A percentile compares a stretch with the other conserved stretches of the same genome.
Conservation (phyloP, 2,888 invertebrate species). For the Dysmachus trigonus region DNA sequence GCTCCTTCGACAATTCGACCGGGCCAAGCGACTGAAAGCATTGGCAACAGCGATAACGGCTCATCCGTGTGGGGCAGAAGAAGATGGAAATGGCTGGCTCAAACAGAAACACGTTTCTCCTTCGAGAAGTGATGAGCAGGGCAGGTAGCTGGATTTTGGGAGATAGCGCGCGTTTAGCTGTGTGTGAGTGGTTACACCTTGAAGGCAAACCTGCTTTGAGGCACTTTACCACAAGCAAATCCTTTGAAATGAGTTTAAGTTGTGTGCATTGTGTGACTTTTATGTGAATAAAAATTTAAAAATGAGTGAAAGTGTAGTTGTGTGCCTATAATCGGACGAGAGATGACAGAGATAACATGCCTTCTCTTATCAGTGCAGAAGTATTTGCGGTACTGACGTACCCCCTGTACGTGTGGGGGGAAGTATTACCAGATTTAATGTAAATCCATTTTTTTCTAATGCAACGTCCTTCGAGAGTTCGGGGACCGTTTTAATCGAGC, state of each 20-base stretch:
- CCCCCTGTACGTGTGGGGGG: not conserved
- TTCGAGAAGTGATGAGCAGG: not conserved
- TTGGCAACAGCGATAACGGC: not conserved
- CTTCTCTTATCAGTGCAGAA: not conserved
- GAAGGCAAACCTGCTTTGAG: not conserved
- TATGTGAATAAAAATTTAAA: not conserved
- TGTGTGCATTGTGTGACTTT: not conserved
- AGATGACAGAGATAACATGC: not conserved
- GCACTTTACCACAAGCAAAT: not conserved
- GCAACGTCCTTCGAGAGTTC: not conserved
- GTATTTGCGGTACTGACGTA: not conserved
- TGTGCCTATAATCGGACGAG: not conserved
- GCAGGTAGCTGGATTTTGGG: not conserved
- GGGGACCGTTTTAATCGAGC: not conserved
- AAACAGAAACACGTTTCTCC: constrained; percentile 1
- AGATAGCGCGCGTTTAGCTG: not conserved
- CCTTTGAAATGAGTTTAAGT: not conserved
- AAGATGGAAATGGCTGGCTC: not conserved
- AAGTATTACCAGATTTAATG: not conserved
- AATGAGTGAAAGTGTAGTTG: not conserved
- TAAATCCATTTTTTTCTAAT: not conserved
- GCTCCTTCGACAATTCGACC: not conserved
- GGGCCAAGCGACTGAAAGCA: not conserved
- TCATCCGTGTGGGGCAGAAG: not conserved
- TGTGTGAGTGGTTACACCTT: not conserved